These are phyloP conservation scores for Galemys pyrenaicus DNA, from an alignment of 2,113 vertebrate species.

Conservation along the genomic window DNA sequence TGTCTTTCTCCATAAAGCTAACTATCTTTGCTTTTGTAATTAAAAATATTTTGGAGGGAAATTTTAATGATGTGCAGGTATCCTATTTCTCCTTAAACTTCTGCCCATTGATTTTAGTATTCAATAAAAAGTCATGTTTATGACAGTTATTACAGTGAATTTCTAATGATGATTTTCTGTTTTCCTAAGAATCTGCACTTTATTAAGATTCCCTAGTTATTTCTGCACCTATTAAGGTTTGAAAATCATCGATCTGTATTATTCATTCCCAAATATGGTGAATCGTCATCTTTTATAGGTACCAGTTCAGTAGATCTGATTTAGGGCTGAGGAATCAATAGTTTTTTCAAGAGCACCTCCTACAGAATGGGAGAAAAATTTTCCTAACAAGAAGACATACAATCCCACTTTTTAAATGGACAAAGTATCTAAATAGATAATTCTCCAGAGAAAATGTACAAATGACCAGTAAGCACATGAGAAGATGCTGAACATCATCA, in stretches of 20 bases:
- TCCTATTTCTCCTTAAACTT: conserved; percentile 16
- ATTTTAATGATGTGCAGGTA: neutral
- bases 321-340: neutral
- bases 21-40: neutral
- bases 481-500: neutral
- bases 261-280: neutral
- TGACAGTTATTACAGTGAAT: neutral
- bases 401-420: neutral
- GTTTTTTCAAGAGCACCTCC: neutral
- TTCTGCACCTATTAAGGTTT: neutral
- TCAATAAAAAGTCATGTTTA: neutral
- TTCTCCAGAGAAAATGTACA: neutral
- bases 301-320: neutral
- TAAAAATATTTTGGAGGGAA: neutral
- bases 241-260: neutral
- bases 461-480: too few relatives aligned
- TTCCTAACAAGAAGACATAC: neutral
- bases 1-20: neutral
- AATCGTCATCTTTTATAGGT: neutral
- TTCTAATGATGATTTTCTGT: neutral
- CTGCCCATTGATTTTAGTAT: neutral
- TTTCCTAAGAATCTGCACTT: neutral
- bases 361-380: conserved; percentile 1
- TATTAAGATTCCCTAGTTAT: neutral
- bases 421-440: neutral